Conservation (phyloP, 2,797 vertebrate genomes). For the Manis crassicaudata region DNA sequence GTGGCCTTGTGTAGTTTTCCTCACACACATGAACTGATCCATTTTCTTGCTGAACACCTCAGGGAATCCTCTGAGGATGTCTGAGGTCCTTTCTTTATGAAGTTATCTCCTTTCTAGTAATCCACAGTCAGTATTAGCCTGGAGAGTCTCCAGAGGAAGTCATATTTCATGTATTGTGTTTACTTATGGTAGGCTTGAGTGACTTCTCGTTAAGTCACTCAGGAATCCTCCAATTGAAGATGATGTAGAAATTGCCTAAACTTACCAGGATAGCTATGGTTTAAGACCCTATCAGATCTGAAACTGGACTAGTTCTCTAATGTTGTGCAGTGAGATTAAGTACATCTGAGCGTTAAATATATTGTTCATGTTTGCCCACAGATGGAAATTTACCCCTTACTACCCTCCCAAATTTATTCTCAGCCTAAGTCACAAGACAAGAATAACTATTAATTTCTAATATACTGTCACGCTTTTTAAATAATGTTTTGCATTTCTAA, state of each 20-base stretch:
- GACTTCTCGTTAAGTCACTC: not conserved
- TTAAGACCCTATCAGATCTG: not conserved
- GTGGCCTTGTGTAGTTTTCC: not conserved
- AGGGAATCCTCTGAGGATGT: not conserved
- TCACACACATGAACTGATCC: not conserved
- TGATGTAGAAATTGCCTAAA: slow-evolving; percentile 6
- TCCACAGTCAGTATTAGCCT: not conserved
- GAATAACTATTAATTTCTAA: not conserved
- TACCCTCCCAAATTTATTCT: not conserved
- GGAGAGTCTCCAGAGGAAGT: not conserved
- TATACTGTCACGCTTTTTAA: not conserved
- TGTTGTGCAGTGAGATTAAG: not conserved
- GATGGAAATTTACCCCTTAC: not conserved
- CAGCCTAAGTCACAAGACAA: not conserved
- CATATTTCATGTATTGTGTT: not conserved
- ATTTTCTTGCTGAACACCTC: not conserved
- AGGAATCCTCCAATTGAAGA: not conserved
- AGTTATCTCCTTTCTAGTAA: not conserved
- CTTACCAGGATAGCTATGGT: not conserved
- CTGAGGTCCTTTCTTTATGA: not conserved
- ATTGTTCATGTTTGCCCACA: slow-evolving; percentile 1
- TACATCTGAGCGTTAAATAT: not conserved
- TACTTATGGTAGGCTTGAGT: not conserved
- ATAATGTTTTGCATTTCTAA: not conserved
- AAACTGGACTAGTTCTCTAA: not conserved